Evolutionary conservation across 2,888 invertebrate species (phyloP), one percentile per base, ranked within the genome.

Genomic region (Drosophila lacicola): DNA sequence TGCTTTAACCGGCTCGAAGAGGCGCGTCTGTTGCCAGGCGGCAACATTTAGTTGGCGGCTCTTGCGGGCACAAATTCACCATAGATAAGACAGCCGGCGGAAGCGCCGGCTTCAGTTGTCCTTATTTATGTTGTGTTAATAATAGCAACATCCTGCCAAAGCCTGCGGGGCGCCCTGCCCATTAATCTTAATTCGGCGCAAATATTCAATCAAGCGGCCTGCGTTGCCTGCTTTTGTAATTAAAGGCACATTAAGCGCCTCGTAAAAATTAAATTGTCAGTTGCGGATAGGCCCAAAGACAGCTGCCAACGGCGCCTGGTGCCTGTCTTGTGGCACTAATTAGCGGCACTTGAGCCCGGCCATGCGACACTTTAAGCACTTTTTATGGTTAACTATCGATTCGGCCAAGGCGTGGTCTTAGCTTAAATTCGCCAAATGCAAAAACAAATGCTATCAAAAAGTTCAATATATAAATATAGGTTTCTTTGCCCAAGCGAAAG

Each of bases 221-320:
- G 17, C 44, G 37, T 29, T 41, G 57, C 56, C 56, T 53, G 56
- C 57, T 60, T 58, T 57, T 45, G 70, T 82, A 83, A 83, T 83
- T 88, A 83, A 83, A 78, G 71, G 36, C 68, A 69, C 88, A 83
- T 88, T 83, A 85, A 74, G 72, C 37, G 74, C 70, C 66, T 85
- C 88, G 83, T 83, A 77, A 85, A 88, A 88, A 80, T 88, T 77
- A 80, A 88, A 88, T 77, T 88, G 82, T 49, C 85, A 67, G 60
- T 58, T 68, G 57, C 21, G 60, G 42, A 21, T 49, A 46, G 14
- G 25, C 25, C 17, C 46, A 14, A 25, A 25, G 54, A 42, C 56
- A 66, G 37, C 45, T 64, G 54, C 41, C 62, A 29, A 10, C 25
- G 10, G 1, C 11, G 53, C 14, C 42, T 9, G 17, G 1, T 11